Percentiles rank a stretch among this genome's conserved stretches.
phyloP scores from a whole-genome alignment of 2,888 invertebrate genomes.

The Erannis defoliaria region DNA sequence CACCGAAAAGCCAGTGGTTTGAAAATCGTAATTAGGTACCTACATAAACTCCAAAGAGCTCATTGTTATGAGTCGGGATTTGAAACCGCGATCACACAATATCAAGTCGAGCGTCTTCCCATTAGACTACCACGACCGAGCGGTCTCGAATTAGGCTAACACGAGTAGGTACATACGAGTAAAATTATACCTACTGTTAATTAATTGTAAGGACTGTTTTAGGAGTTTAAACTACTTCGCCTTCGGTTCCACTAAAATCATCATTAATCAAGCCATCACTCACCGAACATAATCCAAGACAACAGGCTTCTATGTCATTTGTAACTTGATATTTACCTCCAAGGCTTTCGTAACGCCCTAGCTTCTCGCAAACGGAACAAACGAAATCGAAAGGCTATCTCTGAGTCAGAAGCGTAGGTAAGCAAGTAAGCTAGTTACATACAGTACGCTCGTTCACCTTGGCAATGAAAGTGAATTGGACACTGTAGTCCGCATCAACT shows the following conservation, averaged over 20 bases:
- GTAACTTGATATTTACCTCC: constrained; percentile 52
- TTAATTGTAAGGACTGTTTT: no score
- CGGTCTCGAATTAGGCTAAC: no score
- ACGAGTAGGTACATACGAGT: no score
- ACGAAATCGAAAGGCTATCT: constrained; percentile 83
- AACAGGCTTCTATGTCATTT: constrained; percentile 38
- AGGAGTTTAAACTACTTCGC: no score
- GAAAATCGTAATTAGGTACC: no score
- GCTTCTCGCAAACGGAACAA: constrained; percentile 69
- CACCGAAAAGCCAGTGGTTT: no score
- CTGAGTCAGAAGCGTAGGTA: constrained; percentile 73
- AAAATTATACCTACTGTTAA: no score
- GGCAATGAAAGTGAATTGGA: constrained; percentile 84
- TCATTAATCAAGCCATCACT: constrained; percentile 7
- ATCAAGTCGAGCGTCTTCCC: no score
- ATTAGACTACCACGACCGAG: no score
- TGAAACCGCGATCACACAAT: no score
- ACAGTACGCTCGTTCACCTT: constrained; percentile 72
- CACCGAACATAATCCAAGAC: constrained; percentile 7
- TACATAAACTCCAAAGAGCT: no score
- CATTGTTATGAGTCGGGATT: no score
- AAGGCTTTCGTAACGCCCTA: constrained; percentile 65
- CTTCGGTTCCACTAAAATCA: not conserved
- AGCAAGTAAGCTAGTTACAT: constrained; percentile 55
- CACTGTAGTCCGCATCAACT: constrained; percentile 65